Evolutionary conservation across 2,113 vertebrate genomes (phyloP), one percentile per base, ranked within the genome.

Genomic region (Herpailurus yagouaroundi): DNA sequence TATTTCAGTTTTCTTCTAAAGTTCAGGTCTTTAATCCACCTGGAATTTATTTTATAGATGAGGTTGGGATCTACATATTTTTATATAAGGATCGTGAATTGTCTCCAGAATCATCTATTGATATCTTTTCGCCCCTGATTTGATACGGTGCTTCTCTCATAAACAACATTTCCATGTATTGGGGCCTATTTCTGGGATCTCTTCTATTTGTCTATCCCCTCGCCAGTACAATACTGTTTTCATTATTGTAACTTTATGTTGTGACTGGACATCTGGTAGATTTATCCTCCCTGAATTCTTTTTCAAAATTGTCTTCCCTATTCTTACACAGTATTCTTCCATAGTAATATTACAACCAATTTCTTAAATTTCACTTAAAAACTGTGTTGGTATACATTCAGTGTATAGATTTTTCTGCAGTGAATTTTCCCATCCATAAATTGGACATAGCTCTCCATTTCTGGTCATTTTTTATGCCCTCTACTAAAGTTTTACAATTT

Each of bases 301-400:
- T 96, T 94, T 76, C 50, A 91, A 76, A 83, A 80, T 84, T 63
- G 14, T 50, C 29, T 82, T 74, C 6, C 15, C 45, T 89, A 76
- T n/a, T 90, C 19, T 95, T 80, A 48, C 5, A 77, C 41, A 86
- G 79, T 87, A 29, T 63, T 76, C 29, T 90, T 90, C 27, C 48
- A 60, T 91, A 73, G 89, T 38, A 93, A 79, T 36, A 88, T 87
- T 79, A 69, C 7, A 71, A 69, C 74, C 21, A 36, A 1, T 93
- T 82, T 88, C 36, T 91, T 94, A 89, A 77, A 68, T 87, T 76
- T 73, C 55, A 60, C 86, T 94, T 82, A 6, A 83, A 97, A 94
- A 55, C 7, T 71, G 3, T 82, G 2, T 66, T 55, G 7, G 7
- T 68, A 18, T 84, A 4, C 4, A 15, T 7, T 81, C 38, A 90